A percentile compares a stretch with the other conserved stretches of the same genome.
Conservation (phyloP, 35 echinoderm and acorn worm genomes). For the Heliocidaris erythrogramma region DNA sequence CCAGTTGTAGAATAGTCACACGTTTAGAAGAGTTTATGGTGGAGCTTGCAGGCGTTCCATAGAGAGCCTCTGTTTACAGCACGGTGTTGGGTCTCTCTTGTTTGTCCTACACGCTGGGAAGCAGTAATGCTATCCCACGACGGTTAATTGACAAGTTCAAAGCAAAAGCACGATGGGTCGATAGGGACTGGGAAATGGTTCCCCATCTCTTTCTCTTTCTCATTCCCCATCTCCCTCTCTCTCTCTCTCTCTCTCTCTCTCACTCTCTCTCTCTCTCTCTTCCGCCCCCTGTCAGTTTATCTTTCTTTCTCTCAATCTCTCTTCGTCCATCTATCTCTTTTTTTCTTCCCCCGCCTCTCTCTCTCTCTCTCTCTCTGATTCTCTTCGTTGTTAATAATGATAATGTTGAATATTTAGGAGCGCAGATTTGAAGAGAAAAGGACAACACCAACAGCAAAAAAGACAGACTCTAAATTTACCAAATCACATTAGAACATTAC, state of each 20-base stretch:
- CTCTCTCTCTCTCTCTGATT: no score
- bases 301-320: not conserved
- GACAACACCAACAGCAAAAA: no score
- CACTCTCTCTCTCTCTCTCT: no score
- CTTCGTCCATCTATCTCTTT: no score
- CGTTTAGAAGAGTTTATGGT: no score
- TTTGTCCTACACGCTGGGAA: not conserved
- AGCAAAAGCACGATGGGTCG: not conserved
- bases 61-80: not conserved
- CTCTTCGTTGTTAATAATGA: no score
- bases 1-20: no score
- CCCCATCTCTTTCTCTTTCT: not conserved
- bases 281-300: not conserved
- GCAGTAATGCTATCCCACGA: not conserved
- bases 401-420: no score
- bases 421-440: no score
- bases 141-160: slow-evolving; percentile 2
- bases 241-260: not conserved
- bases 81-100: not conserved
- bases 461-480: no score
- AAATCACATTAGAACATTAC: no score
- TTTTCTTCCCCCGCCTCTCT: no score
- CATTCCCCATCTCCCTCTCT: not conserved
- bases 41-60: not conserved
- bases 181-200: not conserved